phyloP scores from a whole-genome alignment of 2,888 invertebrate genomes.

The Dolomedes plantarius region DNA sequence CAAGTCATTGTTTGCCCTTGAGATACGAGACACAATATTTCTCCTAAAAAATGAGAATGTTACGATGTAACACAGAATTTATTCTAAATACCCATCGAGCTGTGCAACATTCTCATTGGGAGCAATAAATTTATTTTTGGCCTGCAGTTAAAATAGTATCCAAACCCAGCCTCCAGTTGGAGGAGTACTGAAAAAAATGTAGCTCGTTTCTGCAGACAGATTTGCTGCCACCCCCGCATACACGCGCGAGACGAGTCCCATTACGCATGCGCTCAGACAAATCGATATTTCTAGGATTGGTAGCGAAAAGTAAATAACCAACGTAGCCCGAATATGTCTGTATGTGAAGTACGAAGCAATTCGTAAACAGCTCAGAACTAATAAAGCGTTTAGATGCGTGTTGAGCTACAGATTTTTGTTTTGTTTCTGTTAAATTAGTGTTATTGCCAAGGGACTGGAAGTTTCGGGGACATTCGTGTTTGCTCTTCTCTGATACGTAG shows the following conservation, averaged over 20 bases:
- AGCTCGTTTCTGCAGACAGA: slow-evolving; percentile 28
- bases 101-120: slow-evolving; percentile 32
- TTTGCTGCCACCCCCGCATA: slow-evolving; percentile 35
- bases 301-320: slow-evolving; percentile 68
- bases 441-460: too few relatives aligned
- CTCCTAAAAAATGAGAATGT: background rate
- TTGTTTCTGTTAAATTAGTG: background rate
- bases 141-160: background rate
- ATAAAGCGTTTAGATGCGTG: background rate
- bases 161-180: background rate
- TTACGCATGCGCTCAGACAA: slow-evolving; percentile 31
- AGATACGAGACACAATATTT: too few relatives aligned
- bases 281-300: slow-evolving; percentile 68
- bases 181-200: background rate
- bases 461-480: too few relatives aligned
- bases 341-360: slow-evolving; percentile 20
- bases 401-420: background rate
- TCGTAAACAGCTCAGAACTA: slow-evolving; percentile 49
- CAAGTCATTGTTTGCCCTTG: too few relatives aligned
- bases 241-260: background rate
- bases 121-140: slow-evolving; percentile 2
- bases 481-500: too few relatives aligned
- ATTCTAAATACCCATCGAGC: background rate
- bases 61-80: background rate
- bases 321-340: slow-evolving; percentile 27